phyloP scores from a whole-genome alignment of 2,113 vertebrate genomes.

The Xiphias gladius region DNA sequence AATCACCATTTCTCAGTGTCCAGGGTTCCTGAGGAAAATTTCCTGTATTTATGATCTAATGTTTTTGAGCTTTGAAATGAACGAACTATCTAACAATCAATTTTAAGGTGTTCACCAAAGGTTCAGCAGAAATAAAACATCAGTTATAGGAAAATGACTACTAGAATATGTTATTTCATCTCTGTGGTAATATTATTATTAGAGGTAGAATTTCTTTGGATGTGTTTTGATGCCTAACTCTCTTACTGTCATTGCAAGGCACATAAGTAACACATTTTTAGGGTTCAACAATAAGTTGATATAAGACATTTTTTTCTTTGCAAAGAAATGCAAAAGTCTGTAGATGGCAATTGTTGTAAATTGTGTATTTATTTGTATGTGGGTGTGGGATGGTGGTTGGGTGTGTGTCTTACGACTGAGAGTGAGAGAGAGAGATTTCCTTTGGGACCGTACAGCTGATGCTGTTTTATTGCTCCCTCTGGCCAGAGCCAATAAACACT shows the following conservation, averaged over 20 bases:
- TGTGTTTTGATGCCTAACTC: not conserved
- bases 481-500: slow-evolving; percentile 76
- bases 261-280: not conserved
- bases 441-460: slow-evolving; percentile 60
- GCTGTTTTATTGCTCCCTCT: slow-evolving; percentile 72
- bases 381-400: not conserved
- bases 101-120: too few relatives aligned
- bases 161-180: too few relatives aligned
- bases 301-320: too few relatives aligned
- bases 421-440: slow-evolving; percentile 29
- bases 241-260: not conserved
- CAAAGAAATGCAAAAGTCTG: not conserved
- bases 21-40: not conserved
- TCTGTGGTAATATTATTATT: too few relatives aligned
- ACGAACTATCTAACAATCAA: not conserved
- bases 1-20: not conserved
- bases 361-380: slow-evolving; percentile 1
- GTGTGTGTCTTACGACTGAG: slow-evolving; percentile 1
- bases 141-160: too few relatives aligned
- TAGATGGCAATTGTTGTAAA: slow-evolving; percentile 28
- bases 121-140: too few relatives aligned
- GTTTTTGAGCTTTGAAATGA: not conserved
- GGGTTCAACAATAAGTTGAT: slow-evolving; percentile 10
- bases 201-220: not conserved
- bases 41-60: not conserved